Conservation (phyloP, 2,888 invertebrate genomes). For the Stegana nigrithorax region DNA sequence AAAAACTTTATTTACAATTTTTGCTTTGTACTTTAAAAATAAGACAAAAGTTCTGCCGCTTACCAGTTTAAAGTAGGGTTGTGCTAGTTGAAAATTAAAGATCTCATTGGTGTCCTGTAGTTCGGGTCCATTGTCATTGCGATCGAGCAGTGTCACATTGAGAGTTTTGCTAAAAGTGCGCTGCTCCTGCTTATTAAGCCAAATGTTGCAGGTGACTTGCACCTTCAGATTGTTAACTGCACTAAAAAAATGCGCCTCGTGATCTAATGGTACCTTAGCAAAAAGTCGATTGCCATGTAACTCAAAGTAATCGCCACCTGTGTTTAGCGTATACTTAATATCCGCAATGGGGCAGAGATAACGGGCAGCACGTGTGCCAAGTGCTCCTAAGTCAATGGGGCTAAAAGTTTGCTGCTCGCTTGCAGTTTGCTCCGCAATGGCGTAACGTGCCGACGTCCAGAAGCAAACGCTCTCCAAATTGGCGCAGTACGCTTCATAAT, state of each 20-base stretch:
- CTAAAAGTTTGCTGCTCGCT: conserved; percentile 31
- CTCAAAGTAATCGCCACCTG: conserved; percentile 64
- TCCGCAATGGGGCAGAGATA: conserved; percentile 70
- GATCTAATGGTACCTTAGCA: conserved; percentile 68
- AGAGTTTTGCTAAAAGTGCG: conserved; percentile 39
- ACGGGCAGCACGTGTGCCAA: conserved; percentile 67
- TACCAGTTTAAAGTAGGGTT: conserved; percentile 65
- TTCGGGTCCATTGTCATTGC: conserved; percentile 93
- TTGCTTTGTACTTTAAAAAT: background rate
- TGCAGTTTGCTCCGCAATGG: conserved; percentile 51
- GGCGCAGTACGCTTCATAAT: conserved; percentile 53
- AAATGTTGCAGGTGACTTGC: conserved; percentile 63
- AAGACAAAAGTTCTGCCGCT: conserved; percentile 29
- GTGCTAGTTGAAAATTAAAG: conserved; percentile 55
- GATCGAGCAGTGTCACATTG: conserved; percentile 77
- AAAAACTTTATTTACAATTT: too few species aligned
- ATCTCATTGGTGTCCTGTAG: conserved; percentile 69
- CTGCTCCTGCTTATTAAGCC: conserved; percentile 42
- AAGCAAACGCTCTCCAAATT: conserved; percentile 64
- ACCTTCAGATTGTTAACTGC: conserved; percentile 62
- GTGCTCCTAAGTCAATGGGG: conserved; percentile 64
- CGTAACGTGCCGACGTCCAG: conserved; percentile 61
- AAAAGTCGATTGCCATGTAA: conserved; percentile 66
- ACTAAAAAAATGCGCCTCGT: conserved; percentile 68
- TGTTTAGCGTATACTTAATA: conserved; percentile 69